These are phyloP conservation scores for Heliconius eleuchia DNA, from an alignment of 1,140 invertebrate species.

Conservation along the genomic window DNA sequence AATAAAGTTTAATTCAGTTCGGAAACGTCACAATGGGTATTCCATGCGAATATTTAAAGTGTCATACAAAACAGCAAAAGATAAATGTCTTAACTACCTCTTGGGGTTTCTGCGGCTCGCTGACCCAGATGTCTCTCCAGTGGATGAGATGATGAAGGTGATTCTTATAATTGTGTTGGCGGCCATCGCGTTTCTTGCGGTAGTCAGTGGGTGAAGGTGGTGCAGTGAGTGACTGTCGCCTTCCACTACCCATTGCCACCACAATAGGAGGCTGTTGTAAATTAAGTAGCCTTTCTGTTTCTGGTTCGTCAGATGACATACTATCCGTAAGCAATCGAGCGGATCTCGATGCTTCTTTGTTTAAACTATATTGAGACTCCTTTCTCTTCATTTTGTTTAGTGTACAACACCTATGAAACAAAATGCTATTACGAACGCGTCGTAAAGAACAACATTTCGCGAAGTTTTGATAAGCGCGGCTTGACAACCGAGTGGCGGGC, in stretches of 20 bases:
- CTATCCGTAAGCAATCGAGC: slow-evolving; percentile 64
- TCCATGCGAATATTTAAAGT: slow-evolving; percentile 9
- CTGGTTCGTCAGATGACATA: slow-evolving; percentile 70
- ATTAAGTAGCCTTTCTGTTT: slow-evolving; percentile 69
- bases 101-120: slow-evolving; percentile 69
- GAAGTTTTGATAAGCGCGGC: slow-evolving; percentile 31
- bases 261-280: slow-evolving; percentile 58
- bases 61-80: slow-evolving; percentile 15
- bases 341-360: slow-evolving; percentile 52
- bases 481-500: slow-evolving; percentile 42
- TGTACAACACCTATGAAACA: slow-evolving; percentile 21
- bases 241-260: slow-evolving; percentile 51
- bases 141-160: slow-evolving; percentile 76
- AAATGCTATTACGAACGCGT: slow-evolving; percentile 32
- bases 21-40: not conserved
- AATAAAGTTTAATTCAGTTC: not conserved
- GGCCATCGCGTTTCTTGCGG: slow-evolving; percentile 66
- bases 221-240: slow-evolving; percentile 75
- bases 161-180: slow-evolving; percentile 73
- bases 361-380: slow-evolving; percentile 52
- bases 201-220: slow-evolving; percentile 75
- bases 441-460: slow-evolving; percentile 56
- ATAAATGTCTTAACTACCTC: slow-evolving; percentile 60
- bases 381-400: slow-evolving; percentile 61
- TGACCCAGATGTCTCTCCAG: slow-evolving; percentile 76